phyloP scores from a whole-genome alignment of 2,888 invertebrate genomes.

The Dryobota labecula region DNA sequence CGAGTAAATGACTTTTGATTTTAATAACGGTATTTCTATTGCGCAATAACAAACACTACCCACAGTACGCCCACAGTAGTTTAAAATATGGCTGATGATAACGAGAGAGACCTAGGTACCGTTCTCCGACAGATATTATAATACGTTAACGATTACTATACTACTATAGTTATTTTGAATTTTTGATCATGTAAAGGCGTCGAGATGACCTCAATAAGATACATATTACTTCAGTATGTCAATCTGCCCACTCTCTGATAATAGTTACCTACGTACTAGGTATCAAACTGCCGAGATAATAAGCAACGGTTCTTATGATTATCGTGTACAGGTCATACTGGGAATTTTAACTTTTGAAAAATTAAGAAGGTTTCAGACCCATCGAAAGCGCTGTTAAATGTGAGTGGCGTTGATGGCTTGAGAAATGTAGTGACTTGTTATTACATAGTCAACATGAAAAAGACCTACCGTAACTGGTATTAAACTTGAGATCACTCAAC shows the following conservation, averaged over 20 bases:
- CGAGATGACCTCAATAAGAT: slow-evolving; percentile 6
- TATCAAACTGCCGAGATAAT: background rate
- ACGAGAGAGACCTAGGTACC: too few species aligned
- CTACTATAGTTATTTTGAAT: background rate
- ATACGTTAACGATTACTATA: background rate
- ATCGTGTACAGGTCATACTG: background rate
- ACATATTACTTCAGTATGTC: background rate
- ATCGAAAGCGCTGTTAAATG: background rate
- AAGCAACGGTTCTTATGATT: background rate
- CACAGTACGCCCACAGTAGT: too few species aligned
- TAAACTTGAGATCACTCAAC: slow-evolving; percentile 91
- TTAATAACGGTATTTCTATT: too few species aligned
- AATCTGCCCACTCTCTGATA: background rate
- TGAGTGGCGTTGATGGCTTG: background rate
- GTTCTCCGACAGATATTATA: too few species aligned
- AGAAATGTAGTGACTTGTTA: background rate
- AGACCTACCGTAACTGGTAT: slow-evolving; percentile 91
- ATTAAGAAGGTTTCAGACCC: background rate
- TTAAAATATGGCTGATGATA: too few species aligned
- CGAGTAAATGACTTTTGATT: too few species aligned
- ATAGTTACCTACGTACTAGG: background rate
- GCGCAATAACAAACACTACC: too few species aligned
- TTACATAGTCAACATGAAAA: background rate
- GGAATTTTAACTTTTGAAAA: background rate
- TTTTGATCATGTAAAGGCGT: background rate